phyloP scores from a whole-genome alignment of 2,797 vertebrate species.

The Pseudopleuronectes americanus region DNA sequence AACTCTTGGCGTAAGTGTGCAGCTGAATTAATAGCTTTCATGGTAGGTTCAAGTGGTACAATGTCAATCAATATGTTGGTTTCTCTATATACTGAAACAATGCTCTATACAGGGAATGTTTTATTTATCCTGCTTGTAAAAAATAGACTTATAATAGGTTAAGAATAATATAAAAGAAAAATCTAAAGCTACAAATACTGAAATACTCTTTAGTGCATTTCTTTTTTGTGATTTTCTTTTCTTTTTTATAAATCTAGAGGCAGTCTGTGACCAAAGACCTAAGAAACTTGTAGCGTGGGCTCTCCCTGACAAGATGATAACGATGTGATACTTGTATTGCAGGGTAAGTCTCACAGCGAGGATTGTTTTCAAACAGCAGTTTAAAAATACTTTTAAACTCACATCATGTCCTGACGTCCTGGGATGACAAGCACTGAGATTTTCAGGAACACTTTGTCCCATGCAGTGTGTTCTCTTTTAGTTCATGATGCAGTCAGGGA shows the following conservation, averaged over 20 bases:
- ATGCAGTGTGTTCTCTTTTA: slow-evolving; percentile 1
- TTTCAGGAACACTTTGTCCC: slow-evolving; percentile 6
- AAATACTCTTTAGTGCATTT: background rate
- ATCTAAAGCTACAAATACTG: too few relatives aligned
- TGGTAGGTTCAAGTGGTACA: too few relatives aligned
- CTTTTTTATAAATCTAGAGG: background rate
- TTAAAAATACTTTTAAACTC: slow-evolving; percentile 24
- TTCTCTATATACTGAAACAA: too few relatives aligned
- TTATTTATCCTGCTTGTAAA: too few relatives aligned
- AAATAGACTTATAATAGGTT: too few relatives aligned
- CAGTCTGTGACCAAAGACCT: background rate
- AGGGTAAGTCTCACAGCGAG: background rate
- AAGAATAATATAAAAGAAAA: too few relatives aligned
- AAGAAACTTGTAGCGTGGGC: slow-evolving; percentile 4
- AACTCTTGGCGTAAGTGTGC: too few relatives aligned
- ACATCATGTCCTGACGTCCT: slow-evolving; percentile 16
- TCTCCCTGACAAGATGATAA: slow-evolving; percentile 24
- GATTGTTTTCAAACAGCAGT: slow-evolving; percentile 10
- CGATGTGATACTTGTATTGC: background rate
- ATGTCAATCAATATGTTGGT: too few relatives aligned
- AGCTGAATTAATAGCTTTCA: too few relatives aligned
- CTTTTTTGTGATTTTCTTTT: background rate
- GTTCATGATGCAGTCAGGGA: slow-evolving; percentile 2
- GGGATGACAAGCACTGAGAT: background rate
- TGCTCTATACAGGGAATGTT: too few relatives aligned